These are phyloP conservation scores for Pseudocheirus occidentalis DNA, from an alignment of 2,797 vertebrate genomes.

Conservation along the genomic window DNA sequence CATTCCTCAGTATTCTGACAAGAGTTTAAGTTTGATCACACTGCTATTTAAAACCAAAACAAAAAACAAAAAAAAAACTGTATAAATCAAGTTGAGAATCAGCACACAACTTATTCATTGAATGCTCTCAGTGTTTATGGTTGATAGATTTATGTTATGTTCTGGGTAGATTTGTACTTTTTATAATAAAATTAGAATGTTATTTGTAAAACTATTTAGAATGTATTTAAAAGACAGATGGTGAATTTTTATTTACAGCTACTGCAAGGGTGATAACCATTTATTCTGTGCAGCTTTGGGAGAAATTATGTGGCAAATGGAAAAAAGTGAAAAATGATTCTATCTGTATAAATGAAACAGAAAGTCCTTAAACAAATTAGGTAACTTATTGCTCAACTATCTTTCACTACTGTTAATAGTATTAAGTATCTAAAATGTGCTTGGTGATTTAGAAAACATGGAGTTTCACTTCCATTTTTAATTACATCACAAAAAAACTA, in stretches of 20 bases:
- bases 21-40: slow-evolving; percentile 36
- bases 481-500: slow-evolving; percentile 29
- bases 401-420: slow-evolving; percentile 11
- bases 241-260: slow-evolving; percentile 46
- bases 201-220: slow-evolving; percentile 63
- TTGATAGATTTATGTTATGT: slow-evolving; percentile 51
- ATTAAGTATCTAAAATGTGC: slow-evolving; percentile 7
- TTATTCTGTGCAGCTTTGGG: slow-evolving; percentile 59
- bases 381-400: slow-evolving; percentile 34
- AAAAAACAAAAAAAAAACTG: neutral
- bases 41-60: slow-evolving; percentile 54
- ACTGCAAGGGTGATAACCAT: slow-evolving; percentile 50
- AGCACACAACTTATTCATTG: slow-evolving; percentile 38
- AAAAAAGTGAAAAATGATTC: slow-evolving; percentile 55
- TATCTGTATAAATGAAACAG: slow-evolving; percentile 12
- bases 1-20: slow-evolving; percentile 30
- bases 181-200: slow-evolving; percentile 68
- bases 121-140: slow-evolving; percentile 34
- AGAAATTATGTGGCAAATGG: slow-evolving; percentile 63
- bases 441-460: slow-evolving; percentile 1
- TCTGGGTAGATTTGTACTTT: slow-evolving; percentile 61
- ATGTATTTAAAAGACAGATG: slow-evolving; percentile 55
- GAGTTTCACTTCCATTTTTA: slow-evolving; percentile 20
- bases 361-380: slow-evolving; percentile 57
- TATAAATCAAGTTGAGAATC: slow-evolving; percentile 26